Percentiles rank a stretch among this genome's conserved stretches.
These are phyloP conservation scores for Psittacula derbiana DNA, from an alignment of 2,797 vertebrate species.

Conservation along the genomic window DNA sequence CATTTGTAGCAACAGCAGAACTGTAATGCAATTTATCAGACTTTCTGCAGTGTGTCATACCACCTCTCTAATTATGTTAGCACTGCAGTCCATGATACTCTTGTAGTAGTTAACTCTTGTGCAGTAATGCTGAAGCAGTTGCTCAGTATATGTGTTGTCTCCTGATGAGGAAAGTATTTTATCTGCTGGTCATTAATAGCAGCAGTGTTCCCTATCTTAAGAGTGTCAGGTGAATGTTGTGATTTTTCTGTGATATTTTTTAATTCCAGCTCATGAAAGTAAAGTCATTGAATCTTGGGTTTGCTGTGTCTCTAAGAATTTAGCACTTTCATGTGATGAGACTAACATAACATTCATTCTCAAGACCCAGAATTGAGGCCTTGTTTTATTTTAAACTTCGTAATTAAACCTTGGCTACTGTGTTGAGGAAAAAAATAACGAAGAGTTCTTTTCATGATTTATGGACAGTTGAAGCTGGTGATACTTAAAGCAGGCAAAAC, in stretches of 20 bases:
- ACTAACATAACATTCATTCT: background rate
- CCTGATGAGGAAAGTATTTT: background rate
- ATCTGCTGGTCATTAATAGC: background rate
- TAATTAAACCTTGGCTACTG: background rate
- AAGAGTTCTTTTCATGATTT: background rate
- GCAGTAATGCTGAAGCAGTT: background rate
- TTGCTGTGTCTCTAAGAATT: background rate
- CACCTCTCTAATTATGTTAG: background rate
- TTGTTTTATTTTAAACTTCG: background rate
- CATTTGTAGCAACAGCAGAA: background rate
- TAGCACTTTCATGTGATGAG: background rate
- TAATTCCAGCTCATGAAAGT: background rate
- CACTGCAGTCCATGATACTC: background rate
- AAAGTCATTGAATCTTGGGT: background rate
- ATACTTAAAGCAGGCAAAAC: background rate
- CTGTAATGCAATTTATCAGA: background rate
- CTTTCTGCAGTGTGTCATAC: background rate
- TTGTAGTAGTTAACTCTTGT: background rate
- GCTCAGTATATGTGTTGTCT: background rate
- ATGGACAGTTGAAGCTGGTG: background rate
- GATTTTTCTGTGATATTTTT: background rate
- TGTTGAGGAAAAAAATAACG: background rate
- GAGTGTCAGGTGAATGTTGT: background rate
- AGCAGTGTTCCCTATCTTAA: background rate
- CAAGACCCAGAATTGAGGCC: background rate